Conservation (phyloP, 2,797 vertebrate genomes). For the Sebastiscus tertius region DNA sequence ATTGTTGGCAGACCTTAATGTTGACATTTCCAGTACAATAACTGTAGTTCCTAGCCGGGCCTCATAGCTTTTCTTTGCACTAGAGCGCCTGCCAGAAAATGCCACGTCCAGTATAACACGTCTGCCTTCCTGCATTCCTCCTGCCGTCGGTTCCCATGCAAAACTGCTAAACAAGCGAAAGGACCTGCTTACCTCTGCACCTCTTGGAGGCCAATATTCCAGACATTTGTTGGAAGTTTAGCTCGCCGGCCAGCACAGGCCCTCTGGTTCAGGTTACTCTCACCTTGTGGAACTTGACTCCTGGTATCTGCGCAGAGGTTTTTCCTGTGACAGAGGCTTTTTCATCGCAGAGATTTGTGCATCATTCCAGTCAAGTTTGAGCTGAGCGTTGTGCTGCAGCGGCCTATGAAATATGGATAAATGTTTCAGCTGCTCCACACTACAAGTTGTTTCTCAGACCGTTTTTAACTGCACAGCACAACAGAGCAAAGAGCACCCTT, state of each 20-base stretch:
- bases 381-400: not conserved
- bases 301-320: conserved; percentile 17
- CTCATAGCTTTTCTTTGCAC: conserved; percentile 53
- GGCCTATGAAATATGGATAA: not conserved
- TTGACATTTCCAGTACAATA: conserved; percentile 69
- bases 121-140: conserved; percentile 66
- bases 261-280: conserved; percentile 65
- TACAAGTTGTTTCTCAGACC: not conserved
- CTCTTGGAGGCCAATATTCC: conserved; percentile 46
- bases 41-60: conserved; percentile 38
- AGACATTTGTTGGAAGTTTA: conserved; percentile 54
- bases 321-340: conserved; percentile 11
- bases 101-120: conserved; percentile 61
- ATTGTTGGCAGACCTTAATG: conserved; percentile 56
- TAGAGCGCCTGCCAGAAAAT: conserved; percentile 48
- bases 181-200: conserved; percentile 62
- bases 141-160: conserved; percentile 62
- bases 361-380: not conserved
- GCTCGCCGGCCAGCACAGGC: conserved; percentile 29
- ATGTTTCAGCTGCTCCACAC: conserved; percentile 1
- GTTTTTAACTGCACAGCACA: conserved; percentile 7
- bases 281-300: conserved; percentile 60
- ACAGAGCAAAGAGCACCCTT: not conserved
- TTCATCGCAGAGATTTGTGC: conserved; percentile 1
- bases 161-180: conserved; percentile 64